Percentiles rank a stretch among this genome's conserved stretches.
phyloP scores from a whole-genome alignment of 2,888 invertebrate species.

The Toxonevra muliebris region DNA sequence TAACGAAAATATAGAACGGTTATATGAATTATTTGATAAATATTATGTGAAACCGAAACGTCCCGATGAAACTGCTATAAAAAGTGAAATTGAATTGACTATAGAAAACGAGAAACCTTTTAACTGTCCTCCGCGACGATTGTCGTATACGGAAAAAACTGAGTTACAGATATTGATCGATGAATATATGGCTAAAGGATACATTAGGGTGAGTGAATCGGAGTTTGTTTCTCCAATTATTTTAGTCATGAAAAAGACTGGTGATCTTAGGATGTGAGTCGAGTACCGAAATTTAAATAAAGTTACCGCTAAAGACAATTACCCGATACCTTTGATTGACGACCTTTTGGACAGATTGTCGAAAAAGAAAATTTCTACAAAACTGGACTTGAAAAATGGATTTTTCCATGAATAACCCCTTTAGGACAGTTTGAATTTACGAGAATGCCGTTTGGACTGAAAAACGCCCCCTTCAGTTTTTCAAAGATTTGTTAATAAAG shows the following conservation, averaged over 20 bases:
- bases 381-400: constrained; percentile 31
- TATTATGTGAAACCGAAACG: constrained; percentile 11
- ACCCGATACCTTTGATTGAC: constrained; percentile 33
- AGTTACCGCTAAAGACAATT: constrained; percentile 26
- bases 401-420: constrained; percentile 40
- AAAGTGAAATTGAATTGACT: constrained; percentile 20
- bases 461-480: constrained; percentile 37
- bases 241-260: constrained; percentile 21
- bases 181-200: constrained; percentile 24
- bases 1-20: not conserved
- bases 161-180: constrained; percentile 29
- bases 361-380: constrained; percentile 17
- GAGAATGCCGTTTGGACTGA: constrained; percentile 9
- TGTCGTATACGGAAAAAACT: constrained; percentile 30
- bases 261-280: constrained; percentile 29
- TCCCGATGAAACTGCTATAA: constrained; percentile 12
- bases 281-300: constrained; percentile 32
- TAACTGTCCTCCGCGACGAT: constrained; percentile 26
- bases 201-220: constrained; percentile 29
- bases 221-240: constrained; percentile 32
- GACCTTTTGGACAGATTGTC: constrained; percentile 27
- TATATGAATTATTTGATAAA: constrained; percentile 1
- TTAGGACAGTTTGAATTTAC: constrained; percentile 44
- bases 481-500: constrained; percentile 37
- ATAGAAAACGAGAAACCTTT: constrained; percentile 28